Conservation (phyloP, 2,797 vertebrate species). For the Lophotriccus pileatus region DNA sequence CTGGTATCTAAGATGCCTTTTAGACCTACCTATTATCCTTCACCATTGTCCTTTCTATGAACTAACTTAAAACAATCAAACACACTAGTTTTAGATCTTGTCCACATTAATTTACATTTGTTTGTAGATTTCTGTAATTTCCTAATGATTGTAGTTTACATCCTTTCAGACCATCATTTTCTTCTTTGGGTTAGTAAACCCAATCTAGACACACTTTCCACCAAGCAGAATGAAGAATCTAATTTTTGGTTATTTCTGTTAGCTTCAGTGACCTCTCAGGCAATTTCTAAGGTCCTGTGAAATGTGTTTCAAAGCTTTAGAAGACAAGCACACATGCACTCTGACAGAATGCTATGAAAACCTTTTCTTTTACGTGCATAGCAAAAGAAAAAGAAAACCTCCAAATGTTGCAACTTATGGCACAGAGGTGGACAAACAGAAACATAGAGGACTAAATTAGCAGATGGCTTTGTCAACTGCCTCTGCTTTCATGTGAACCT, state of each 20-base stretch:
- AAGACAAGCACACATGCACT: not conserved
- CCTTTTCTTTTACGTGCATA: not conserved
- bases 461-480: not conserved
- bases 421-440: not conserved
- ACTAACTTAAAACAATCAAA: not conserved
- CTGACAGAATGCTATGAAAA: not conserved
- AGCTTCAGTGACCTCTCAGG: not conserved
- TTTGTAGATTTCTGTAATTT: not conserved
- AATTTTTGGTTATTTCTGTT: not conserved
- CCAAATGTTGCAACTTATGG: not conserved
- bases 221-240: not conserved
- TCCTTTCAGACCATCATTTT: fast-evolving
- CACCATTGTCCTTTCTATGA: not conserved
- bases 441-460: not conserved
- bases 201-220: not conserved
- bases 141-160: not conserved
- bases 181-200: not conserved
- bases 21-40: not conserved
- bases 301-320: not conserved
- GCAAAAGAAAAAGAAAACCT: not conserved
- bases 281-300: not conserved
- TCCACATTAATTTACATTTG: not conserved
- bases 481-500: not conserved
- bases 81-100: not conserved
- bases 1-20: not conserved